These are phyloP conservation scores for Dicranocentrus wangi DNA, from an alignment of 2,888 invertebrate species.

Conservation along the genomic window DNA sequence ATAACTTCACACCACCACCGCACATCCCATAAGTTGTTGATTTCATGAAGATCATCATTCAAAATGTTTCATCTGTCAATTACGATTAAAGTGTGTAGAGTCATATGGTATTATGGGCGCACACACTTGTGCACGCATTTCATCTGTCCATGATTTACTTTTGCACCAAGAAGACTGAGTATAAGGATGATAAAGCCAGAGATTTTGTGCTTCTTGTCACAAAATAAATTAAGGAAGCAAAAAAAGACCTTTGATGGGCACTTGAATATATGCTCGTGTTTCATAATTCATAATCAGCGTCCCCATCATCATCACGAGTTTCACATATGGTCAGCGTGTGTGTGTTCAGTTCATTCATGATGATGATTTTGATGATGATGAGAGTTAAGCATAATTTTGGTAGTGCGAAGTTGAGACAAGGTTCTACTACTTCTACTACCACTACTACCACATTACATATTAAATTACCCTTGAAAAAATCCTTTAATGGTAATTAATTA, in stretches of 20 bases:
- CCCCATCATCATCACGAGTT: neutral
- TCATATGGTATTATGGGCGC: neutral
- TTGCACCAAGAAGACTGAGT: no score
- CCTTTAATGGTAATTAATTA: constrained; percentile 61
- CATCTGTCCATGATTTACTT: no score
- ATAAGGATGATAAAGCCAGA: no score
- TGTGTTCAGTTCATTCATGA: neutral
- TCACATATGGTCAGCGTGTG: neutral
- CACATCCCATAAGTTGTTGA: no score
- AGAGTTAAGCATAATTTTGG: neutral
- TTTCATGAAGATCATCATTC: no score
- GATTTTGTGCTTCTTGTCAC: neutral
- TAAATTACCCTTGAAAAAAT: constrained; percentile 54
- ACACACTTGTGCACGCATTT: constrained; percentile 3
- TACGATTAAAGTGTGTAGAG: constrained; percentile 38
- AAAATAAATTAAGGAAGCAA: neutral
- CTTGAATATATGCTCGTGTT: no score
- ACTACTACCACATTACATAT: neutral
- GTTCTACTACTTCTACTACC: no score
- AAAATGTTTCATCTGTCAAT: constrained; percentile 41
- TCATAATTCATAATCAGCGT: constrained; percentile 9
- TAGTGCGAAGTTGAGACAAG: no score
- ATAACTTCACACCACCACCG: no score
- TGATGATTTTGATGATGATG: neutral
- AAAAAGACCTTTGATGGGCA: no score